Evolutionary conservation across 1,140 invertebrate genomes (phyloP), one percentile per base, ranked within the genome.

Genomic region (Yoshiicerus persimilis): DNA sequence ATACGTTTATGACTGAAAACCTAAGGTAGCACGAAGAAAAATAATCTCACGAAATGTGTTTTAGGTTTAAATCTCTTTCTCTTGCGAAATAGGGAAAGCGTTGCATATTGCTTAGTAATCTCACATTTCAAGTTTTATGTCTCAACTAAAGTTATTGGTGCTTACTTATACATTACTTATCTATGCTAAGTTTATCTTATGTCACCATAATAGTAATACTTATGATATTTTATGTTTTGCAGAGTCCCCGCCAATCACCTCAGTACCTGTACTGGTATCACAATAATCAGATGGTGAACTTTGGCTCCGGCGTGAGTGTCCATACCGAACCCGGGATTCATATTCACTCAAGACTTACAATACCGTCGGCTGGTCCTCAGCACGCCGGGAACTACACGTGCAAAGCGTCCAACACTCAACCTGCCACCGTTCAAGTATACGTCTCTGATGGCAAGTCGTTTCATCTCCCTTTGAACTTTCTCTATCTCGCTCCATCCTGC

Each of bases 381-480:
- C 89, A 91, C 86, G 89, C 90, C 16, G 90, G 92, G 20, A 93
- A 92, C 77, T 93, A 93, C 86, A 92, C 92, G 10, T 94, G 93
- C 88, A 89, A 92, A 88, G 93, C 93, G 4, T 92, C 92, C 86
- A 93, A 93, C 88, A 93, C 93, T 4, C 92, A 93, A 75, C 91
- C 93, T 11, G 92, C 93, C 83, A 93, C 93, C 16, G 93, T 94
- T 62, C 92, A 92, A 89, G 89, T 90, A 87, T 90, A 89, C 88
- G 90, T 90, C 70, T 90, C 90, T 27, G 90, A 90, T 84, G 90
- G 90, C 89, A 88, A 89, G 75, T 88, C 66, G 16, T 30, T 70
- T 70, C 10, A 30, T 47, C 56, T 41, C 13, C n/a, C 84, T 80
- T 80, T 80, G 77, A 83, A 83, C 47, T 84, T 84, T 56, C 38